Conservation (phyloP, 2,797 vertebrate species). For the Pipistrellus pygmaeus region DNA sequence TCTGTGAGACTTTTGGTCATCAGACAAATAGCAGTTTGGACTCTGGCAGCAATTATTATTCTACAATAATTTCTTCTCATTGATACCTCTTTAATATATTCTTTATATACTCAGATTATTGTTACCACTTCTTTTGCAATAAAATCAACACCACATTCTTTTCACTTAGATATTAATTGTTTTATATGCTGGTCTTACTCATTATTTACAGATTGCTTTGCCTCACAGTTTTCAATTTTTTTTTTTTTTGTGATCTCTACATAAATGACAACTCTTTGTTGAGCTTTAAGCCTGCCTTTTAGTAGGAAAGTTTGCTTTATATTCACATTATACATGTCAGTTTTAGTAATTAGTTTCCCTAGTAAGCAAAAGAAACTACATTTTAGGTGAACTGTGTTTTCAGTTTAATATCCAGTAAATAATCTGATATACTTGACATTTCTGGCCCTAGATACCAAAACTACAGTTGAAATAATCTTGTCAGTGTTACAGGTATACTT, state of each 20-base stretch:
- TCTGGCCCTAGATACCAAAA: constrained; percentile 18
- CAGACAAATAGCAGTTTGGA: constrained; percentile 43
- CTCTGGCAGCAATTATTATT: constrained; percentile 7
- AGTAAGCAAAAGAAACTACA: background rate
- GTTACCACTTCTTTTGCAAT: constrained; percentile 28
- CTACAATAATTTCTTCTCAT: constrained; percentile 8
- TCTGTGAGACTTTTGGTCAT: constrained; percentile 3
- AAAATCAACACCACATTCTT: constrained; percentile 9
- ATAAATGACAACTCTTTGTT: background rate
- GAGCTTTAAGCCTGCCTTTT: constrained; percentile 13
- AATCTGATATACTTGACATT: constrained; percentile 2
- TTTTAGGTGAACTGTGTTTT: background rate
- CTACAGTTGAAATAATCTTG: constrained; percentile 19
- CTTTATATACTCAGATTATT: background rate
- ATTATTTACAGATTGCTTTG: constrained; percentile 51
- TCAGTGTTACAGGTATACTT: background rate
- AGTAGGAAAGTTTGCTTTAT: constrained; percentile 47
- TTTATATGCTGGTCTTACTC: constrained; percentile 10
- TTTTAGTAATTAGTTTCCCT: constrained; percentile 38
- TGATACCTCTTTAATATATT: background rate
- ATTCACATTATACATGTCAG: background rate
- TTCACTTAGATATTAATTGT: background rate
- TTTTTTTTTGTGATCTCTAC: background rate
- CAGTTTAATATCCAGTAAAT: background rate
- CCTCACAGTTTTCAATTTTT: background rate